phyloP scores from a whole-genome alignment of 2,797 vertebrate species.

The Selene dorsalis region DNA sequence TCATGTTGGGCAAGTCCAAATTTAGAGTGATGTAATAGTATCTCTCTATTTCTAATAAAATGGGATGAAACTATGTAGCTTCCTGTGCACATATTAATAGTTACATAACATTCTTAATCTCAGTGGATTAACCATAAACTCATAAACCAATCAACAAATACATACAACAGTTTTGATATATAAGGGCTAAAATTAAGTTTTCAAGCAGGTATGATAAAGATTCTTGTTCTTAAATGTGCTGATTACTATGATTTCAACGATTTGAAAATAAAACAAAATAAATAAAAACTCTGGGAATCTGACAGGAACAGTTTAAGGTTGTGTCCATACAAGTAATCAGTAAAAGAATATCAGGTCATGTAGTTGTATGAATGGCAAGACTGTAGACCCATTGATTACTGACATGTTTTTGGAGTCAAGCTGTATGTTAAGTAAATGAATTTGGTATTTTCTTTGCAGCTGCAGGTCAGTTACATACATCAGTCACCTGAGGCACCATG shows the following conservation, averaged over 20 bases:
- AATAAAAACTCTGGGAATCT: background rate
- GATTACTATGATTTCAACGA: background rate
- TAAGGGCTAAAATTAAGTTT: no score
- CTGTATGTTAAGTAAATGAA: constrained; percentile 2
- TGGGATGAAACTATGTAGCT: background rate
- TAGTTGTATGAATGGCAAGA: background rate
- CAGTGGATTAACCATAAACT: constrained; percentile 2
- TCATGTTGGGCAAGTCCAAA: background rate
- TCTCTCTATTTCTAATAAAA: constrained; percentile 12
- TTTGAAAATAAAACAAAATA: background rate
- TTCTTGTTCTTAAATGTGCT: background rate
- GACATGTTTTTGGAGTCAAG: background rate
- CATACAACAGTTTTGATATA: background rate
- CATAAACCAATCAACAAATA: background rate
- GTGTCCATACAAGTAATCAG: background rate
- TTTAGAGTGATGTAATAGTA: constrained; percentile 14
- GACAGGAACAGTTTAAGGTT: background rate
- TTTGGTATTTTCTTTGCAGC: constrained; percentile 22
- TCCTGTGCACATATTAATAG: background rate
- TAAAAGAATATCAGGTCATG: background rate
- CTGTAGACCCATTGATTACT: background rate
- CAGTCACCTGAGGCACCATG: constrained; percentile 8
- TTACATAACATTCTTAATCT: constrained; percentile 13
- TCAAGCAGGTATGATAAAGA: background rate
- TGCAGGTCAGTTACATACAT: constrained; percentile 11